Evolutionary conservation across 2,113 vertebrate species (phyloP), one percentile per base, ranked within the genome.

Genomic region (Scophthalmus maximus): DNA sequence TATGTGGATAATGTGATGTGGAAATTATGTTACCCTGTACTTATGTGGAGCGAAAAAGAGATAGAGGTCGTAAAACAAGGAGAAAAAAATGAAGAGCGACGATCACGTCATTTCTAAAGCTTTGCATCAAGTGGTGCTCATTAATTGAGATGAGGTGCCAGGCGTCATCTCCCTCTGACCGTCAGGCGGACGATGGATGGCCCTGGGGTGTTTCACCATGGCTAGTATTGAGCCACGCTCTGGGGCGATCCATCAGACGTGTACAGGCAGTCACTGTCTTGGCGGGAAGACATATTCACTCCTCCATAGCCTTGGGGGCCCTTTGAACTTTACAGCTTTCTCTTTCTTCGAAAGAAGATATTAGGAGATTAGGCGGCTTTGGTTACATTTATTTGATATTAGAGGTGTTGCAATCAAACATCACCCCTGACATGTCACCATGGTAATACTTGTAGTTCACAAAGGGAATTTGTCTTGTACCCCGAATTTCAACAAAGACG

Each of bases 171-270:
- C 60, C 77, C 75, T 73, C 71, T 56, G 66, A 73, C 73, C 57
- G 27, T 86, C 83, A 82, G 70, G n/a, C 46, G 60, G 55, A 83
- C 87, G 86, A 90, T 68, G 1, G 60, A 88, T 89, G 61, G 30
- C 52, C 52, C 8, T 1, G 59, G 74, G 72, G 47, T 29, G 65
- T 72, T 85, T 70, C 42, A 47, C 42, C 71, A 60, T 68, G 57
- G 23, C 58, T 81, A 64, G 14, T 57, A 78, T 79, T 73, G 60
- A 81, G 84, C 83, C 64, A 67, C 57, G 78, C 62, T 83, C 62
- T 36, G 42, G 49, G 50, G 51, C 74, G 62, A 89, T 88, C 79
- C 76, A 89, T 91, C 86, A 84, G 58, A 50, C 30, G 38, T 63
- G 30, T 40, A 42, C 14, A 73, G 46, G 49, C 73, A 83, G 66